Evolutionary conservation across 2,888 invertebrate genomes (phyloP).

Genomic region (Adineta ricciae): DNA sequence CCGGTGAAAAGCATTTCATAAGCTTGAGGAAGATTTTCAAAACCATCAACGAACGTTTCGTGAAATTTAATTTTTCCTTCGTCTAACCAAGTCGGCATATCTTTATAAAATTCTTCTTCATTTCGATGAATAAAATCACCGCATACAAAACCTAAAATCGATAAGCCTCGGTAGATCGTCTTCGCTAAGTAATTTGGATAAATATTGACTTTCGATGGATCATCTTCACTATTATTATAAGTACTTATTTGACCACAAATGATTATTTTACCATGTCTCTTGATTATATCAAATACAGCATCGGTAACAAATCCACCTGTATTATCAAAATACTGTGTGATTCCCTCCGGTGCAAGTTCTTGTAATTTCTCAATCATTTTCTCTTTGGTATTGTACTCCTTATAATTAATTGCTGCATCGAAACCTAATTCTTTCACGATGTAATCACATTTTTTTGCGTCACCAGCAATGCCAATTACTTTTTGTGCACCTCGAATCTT

Average conservation of each 20-base stretch:
- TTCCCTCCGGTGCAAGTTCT: slow-evolving; percentile 30
- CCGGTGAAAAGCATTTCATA: slow-evolving; percentile 5
- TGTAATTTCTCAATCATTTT: slow-evolving; percentile 40
- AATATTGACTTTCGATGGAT: slow-evolving; percentile 1
- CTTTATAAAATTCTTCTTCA: slow-evolving; percentile 6
- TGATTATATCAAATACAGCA: slow-evolving; percentile 6
- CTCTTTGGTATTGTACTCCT: slow-evolving; percentile 37
- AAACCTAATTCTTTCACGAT: slow-evolving; percentile 43
- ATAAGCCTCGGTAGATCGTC: slow-evolving; percentile 9
- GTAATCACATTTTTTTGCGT: slow-evolving; percentile 44
- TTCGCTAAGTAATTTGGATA: slow-evolving; percentile 19
- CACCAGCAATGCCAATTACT: slow-evolving; percentile 50
- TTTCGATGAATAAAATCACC: slow-evolving; percentile 10
- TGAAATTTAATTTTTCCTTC: background rate
- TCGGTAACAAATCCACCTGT: background rate
- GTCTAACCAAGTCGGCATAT: background rate
- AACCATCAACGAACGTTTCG: background rate
- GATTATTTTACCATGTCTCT: slow-evolving; percentile 36
- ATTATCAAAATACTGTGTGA: slow-evolving; percentile 1
- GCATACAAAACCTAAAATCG: slow-evolving; percentile 5
- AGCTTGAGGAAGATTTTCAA: background rate
- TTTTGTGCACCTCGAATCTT: background rate
- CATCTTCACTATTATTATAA: slow-evolving; percentile 20
- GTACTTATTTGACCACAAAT: slow-evolving; percentile 19
- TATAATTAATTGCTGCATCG: slow-evolving; percentile 48